phyloP scores from a whole-genome alignment of 2,797 vertebrate species.

The Alfaro cultratus region DNA sequence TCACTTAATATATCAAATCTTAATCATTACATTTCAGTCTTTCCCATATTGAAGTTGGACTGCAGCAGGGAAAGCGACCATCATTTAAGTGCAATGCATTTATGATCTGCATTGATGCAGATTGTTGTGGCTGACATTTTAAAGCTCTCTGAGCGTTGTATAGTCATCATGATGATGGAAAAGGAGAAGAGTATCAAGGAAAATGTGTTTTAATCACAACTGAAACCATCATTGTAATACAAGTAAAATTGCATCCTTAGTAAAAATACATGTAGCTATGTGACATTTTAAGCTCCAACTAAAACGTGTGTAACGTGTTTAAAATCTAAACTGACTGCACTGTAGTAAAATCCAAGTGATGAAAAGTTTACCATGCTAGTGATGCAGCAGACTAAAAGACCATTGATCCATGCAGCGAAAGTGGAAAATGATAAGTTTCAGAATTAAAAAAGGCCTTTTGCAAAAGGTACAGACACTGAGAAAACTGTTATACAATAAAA shows the following conservation, averaged over 20 bases:
- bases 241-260: background rate
- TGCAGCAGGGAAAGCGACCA: background rate
- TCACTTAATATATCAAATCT: background rate
- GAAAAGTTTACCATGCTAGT: conserved; percentile 20
- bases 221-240: background rate
- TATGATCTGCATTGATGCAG: background rate
- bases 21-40: background rate
- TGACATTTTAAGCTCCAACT: conserved; percentile 6
- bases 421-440: conserved; percentile 7
- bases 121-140: background rate
- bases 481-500: conserved; percentile 64
- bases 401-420: conserved; percentile 21
- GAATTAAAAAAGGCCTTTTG: conserved; percentile 6
- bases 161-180: background rate
- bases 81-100: background rate
- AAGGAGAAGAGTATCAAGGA: background rate
- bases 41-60: background rate
- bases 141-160: background rate
- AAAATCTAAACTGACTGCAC: conserved; percentile 27
- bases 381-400: conserved; percentile 14
- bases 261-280: background rate
- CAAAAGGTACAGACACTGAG: conserved; percentile 51
- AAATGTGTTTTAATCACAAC: background rate
- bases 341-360: conserved; percentile 1
- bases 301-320: background rate